Evolutionary conservation across 2,113 vertebrate species (phyloP).

Genomic region (Odontesthes bonariensis): DNA sequence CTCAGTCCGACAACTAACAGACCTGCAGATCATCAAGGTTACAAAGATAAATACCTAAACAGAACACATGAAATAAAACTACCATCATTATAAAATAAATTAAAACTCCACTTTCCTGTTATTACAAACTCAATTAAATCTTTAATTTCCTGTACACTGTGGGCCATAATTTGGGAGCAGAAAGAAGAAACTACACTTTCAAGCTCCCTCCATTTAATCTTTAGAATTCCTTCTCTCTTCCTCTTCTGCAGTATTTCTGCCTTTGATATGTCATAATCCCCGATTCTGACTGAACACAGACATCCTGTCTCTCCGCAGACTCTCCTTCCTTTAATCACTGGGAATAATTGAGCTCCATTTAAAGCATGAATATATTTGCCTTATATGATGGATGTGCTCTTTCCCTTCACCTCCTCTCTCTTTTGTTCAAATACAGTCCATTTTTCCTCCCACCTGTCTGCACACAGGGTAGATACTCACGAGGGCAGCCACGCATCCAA

Average conservation of each 20-base stretch:
- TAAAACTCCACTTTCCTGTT: background rate
- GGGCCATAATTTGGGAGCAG: constrained; percentile 8
- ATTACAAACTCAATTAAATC: constrained; percentile 44
- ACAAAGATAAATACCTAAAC: constrained; percentile 15
- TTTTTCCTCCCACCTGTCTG: background rate
- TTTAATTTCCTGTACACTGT: constrained; percentile 34
- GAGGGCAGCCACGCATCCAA: background rate
- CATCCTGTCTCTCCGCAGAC: constrained; percentile 58
- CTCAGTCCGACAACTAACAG: constrained; percentile 94
- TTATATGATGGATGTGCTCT: constrained; percentile 37
- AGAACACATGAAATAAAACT: constrained; percentile 8
- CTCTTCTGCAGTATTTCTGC: constrained; percentile 34
- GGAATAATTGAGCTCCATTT: constrained; percentile 60
- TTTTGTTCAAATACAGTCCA: constrained; percentile 8
- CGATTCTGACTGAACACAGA: constrained; percentile 70
- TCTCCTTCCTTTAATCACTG: constrained; percentile 65
- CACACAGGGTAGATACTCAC: background rate
- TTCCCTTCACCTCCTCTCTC: constrained; percentile 28
- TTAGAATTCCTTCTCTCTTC: constrained; percentile 34
- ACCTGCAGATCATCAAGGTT: constrained; percentile 98
- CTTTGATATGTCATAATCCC: constrained; percentile 70
- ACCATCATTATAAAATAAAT: constrained; percentile 32
- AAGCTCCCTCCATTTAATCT: constrained; percentile 47
- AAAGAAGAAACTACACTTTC: constrained; percentile 34
- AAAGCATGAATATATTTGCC: constrained; percentile 49